phyloP scores from a whole-genome alignment of 2,888 invertebrate species.

The Dryomyza anilis region DNA sequence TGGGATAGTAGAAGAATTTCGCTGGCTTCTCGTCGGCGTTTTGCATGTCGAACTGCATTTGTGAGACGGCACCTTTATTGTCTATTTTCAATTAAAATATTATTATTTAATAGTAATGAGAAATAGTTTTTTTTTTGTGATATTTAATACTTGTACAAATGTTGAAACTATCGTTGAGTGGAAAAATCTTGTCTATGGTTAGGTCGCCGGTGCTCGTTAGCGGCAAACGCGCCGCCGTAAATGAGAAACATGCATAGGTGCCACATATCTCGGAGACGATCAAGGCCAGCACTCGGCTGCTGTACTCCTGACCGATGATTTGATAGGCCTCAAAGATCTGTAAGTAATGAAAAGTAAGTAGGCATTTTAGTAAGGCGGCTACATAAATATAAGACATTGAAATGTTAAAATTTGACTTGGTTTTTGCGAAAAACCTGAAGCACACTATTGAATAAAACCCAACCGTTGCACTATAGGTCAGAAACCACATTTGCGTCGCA shows the following conservation, averaged over 20 bases:
- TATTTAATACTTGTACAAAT: too few relatives aligned
- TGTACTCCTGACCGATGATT: constrained; percentile 53
- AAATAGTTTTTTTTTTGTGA: too few relatives aligned
- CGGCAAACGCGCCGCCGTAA: constrained; percentile 60
- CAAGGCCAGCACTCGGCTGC: constrained; percentile 53
- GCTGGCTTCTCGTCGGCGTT: constrained; percentile 48
- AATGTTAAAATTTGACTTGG: too few relatives aligned
- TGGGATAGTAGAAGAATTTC: constrained; percentile 55
- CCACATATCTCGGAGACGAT: constrained; percentile 54
- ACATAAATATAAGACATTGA: too few relatives aligned
- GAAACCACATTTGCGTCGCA: too few relatives aligned
- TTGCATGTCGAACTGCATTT: constrained; percentile 53
- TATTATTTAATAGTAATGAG: too few relatives aligned
- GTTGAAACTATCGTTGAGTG: constrained; percentile 81
- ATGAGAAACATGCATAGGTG: constrained; percentile 57
- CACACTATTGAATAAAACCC: too few relatives aligned
- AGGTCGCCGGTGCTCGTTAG: constrained; percentile 78
- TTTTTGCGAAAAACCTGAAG: too few relatives aligned
- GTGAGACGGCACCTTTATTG: constrained; percentile 48
- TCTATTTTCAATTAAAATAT: too few relatives aligned
- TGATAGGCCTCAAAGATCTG: constrained; percentile 60
- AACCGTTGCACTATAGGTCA: too few relatives aligned
- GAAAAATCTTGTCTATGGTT: constrained; percentile 79
- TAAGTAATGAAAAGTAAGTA: constrained; percentile 5
- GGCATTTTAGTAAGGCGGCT: too few relatives aligned